Conservation (phyloP, 2,113 vertebrate species). For the Eulacestoma nigropectus region DNA sequence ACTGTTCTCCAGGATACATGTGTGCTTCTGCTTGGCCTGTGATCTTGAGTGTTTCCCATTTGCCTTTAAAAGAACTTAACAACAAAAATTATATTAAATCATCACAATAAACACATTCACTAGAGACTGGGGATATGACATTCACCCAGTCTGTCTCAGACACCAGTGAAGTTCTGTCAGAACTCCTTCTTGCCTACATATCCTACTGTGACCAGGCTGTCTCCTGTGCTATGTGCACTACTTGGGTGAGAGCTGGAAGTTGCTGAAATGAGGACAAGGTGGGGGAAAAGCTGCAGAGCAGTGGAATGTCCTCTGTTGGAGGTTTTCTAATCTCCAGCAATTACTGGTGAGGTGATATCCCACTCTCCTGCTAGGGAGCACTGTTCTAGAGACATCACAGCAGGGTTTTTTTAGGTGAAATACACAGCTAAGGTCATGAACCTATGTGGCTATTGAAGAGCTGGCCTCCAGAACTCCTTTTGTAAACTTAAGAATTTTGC, state of each 20-base stretch:
- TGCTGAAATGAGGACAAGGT: background rate
- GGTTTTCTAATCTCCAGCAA: background rate
- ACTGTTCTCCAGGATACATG: background rate
- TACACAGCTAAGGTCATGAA: background rate
- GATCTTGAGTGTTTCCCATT: background rate
- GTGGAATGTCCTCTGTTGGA: background rate
- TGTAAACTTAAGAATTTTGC: background rate
- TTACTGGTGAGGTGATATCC: background rate
- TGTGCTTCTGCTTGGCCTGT: background rate
- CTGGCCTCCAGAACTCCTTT: background rate
- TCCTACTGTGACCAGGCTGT: background rate
- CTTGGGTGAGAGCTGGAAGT: background rate
- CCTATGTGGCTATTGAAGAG: background rate
- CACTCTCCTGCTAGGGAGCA: background rate
- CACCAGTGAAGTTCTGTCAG: background rate
- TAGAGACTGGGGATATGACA: background rate
- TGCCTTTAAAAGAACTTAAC: background rate
- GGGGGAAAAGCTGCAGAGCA: background rate
- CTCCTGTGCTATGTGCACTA: background rate
- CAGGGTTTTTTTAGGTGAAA: background rate
- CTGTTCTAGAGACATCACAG: background rate
- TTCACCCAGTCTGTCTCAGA: background rate
- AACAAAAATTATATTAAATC: background rate
- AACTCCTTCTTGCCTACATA: rapidly evolving
- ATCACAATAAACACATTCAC: background rate